Percentiles rank a stretch among this genome's conserved stretches.
These are phyloP conservation scores for Corythornis vintsioides DNA, from an alignment of 2,113 vertebrate species.

Conservation along the genomic window DNA sequence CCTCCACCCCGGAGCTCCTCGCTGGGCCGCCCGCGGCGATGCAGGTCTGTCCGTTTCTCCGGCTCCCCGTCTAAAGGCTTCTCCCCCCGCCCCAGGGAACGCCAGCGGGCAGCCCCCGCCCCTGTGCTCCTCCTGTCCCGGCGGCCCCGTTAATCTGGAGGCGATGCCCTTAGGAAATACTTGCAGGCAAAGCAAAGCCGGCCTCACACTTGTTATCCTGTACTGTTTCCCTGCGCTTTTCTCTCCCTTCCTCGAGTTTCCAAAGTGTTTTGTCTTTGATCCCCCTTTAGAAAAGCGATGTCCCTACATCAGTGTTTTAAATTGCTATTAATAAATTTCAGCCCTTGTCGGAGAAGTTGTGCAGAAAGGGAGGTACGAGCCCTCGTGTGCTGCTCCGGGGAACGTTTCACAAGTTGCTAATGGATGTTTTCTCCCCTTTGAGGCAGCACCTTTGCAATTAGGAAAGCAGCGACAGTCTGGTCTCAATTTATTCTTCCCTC, in stretches of 20 bases:
- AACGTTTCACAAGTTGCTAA: not conserved
- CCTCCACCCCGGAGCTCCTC: not conserved
- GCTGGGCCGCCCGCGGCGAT: not conserved
- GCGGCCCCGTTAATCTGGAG: fast-evolving
- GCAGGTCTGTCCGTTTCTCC: fast-evolving
- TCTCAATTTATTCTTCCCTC: not conserved
- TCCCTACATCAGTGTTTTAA: not conserved
- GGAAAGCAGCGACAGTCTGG: not conserved
- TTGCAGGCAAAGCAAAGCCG: not conserved
- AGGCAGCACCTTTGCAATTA: not conserved
- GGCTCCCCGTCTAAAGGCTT: not conserved
- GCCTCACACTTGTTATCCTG: not conserved
- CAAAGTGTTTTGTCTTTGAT: not conserved
- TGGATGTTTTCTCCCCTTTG: not conserved
- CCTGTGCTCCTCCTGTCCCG: too few species aligned
- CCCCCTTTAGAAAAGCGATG: not conserved
- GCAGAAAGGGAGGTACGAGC: fast-evolving
- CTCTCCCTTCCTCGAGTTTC: not conserved
- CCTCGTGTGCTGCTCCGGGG: not conserved
- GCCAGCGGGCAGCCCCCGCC: not conserved
- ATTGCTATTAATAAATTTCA: not conserved
- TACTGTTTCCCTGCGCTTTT: not conserved
- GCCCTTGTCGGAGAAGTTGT: not conserved
- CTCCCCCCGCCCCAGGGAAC: not conserved
- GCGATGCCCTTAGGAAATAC: not conserved